A percentile compares a stretch with the other conserved stretches of the same genome.
Evolutionary conservation across 1,140 invertebrate genomes (phyloP).

Genomic region (Tribolium castaneum): DNA sequence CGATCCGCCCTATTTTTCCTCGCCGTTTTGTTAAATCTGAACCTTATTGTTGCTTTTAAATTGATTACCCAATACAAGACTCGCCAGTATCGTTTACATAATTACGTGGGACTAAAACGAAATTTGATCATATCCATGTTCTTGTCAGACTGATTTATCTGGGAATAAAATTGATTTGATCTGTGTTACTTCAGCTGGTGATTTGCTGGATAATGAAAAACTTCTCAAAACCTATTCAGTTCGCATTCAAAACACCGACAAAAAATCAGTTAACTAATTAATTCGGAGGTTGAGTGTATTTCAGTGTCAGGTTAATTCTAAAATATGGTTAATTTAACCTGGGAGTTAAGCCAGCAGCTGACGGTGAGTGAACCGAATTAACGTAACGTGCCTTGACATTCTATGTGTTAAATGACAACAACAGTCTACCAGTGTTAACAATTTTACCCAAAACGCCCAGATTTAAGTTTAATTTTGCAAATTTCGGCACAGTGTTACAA

Average conservation of each 20-base stretch:
- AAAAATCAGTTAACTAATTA: neutral
- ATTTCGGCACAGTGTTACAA: too few relatives aligned
- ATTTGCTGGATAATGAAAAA: neutral
- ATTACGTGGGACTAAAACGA: slow-evolving; percentile 21
- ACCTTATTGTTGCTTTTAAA: neutral
- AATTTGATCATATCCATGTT: slow-evolving; percentile 24
- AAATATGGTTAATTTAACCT: neutral
- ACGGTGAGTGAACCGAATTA: neutral
- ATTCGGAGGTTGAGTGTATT: neutral
- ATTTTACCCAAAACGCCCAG: neutral
- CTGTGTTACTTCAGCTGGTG: neutral
- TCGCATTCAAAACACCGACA: neutral
- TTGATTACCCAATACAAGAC: slow-evolving; percentile 6
- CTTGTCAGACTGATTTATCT: slow-evolving; percentile 17
- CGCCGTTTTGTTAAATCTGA: neutral
- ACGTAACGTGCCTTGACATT: neutral
- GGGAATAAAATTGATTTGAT: slow-evolving; percentile 17
- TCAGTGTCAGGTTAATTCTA: neutral
- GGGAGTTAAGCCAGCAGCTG: neutral
- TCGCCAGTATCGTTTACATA: slow-evolving; percentile 15
- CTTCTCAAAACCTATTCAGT: neutral
- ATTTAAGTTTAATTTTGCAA: too few relatives aligned
- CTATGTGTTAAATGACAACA: neutral
- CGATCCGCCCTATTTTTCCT: neutral
- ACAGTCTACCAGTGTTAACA: neutral